Percentiles rank a stretch among this genome's conserved stretches.
Conservation (phyloP, 2,888 invertebrate species). For the Caenorhabditis imperialis region DNA sequence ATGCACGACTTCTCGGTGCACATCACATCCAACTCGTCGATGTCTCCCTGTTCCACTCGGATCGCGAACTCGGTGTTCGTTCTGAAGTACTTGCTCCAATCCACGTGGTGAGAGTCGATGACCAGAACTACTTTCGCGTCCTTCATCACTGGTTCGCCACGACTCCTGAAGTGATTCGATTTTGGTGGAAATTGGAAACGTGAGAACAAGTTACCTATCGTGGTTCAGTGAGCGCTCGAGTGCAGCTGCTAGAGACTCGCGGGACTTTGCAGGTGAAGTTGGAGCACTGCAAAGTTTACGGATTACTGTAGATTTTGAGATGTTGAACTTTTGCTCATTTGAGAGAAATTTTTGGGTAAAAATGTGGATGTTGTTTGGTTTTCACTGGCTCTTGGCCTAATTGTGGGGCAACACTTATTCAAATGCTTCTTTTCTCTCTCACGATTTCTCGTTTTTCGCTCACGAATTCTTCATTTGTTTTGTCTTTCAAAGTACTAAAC, state of each 20-base stretch:
- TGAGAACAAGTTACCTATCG: conserved; percentile 33
- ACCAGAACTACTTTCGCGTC: conserved; percentile 66
- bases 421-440: conserved; percentile 8
- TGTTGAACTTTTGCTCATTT: neutral
- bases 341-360: too few relatives aligned
- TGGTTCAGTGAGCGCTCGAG: conserved; percentile 60
- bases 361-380: too few relatives aligned
- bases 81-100: conserved; percentile 67
- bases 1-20: conserved; percentile 64
- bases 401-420: conserved; percentile 3
- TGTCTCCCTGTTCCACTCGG: conserved; percentile 68
- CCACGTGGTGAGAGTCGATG: conserved; percentile 61
- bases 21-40: conserved; percentile 63
- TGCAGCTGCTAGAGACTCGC: conserved; percentile 65
- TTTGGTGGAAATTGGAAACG: too few relatives aligned
- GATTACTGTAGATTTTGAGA: neutral
- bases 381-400: conserved; percentile 14
- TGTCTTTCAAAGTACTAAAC: neutral
- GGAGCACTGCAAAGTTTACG: conserved; percentile 60
- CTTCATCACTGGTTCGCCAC: conserved; percentile 52
- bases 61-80: conserved; percentile 52
- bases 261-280: conserved; percentile 65
- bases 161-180: conserved; percentile 47
- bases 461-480: neutral
- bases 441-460: conserved; percentile 19